Conservation (phyloP, 2,113 vertebrate species). For the Microcebus tavaratra region DNA sequence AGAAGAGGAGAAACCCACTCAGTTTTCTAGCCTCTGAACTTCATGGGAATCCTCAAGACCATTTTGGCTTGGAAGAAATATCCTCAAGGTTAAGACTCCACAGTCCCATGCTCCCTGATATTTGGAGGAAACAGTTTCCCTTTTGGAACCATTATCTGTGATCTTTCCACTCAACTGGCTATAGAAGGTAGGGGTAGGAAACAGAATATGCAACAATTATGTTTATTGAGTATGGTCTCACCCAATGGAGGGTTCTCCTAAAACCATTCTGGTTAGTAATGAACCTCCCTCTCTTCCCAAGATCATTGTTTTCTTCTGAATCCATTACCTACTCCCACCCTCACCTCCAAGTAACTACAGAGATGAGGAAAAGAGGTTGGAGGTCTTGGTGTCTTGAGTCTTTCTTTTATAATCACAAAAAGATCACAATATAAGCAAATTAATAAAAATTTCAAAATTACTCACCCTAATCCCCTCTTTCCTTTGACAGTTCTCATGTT, state of each 20-base stretch:
- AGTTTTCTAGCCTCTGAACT: neutral
- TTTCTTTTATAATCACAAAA: conserved; percentile 14
- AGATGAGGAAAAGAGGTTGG: neutral
- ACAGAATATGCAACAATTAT: neutral
- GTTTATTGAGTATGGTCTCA: neutral
- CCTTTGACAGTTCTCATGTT: neutral
- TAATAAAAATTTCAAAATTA: neutral
- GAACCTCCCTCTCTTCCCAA: neutral
- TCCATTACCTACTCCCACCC: neutral
- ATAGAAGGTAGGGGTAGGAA: neutral
- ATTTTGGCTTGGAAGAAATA: neutral
- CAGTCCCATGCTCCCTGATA: neutral
- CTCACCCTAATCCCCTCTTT: neutral
- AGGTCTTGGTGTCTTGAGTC: neutral
- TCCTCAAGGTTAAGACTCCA: neutral
- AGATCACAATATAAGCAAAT: neutral
- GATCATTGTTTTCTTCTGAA: neutral
- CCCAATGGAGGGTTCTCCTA: neutral
- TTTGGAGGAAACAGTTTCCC: neutral
- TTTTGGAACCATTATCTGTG: neutral
- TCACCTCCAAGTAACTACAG: neutral
- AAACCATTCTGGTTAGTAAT: neutral
- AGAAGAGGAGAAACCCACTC: neutral
- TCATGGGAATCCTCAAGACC: neutral
- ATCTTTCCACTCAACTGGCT: neutral